Evolutionary conservation across 2,888 invertebrate species (phyloP).

Genomic region (Drosophila aldrichi): DNA sequence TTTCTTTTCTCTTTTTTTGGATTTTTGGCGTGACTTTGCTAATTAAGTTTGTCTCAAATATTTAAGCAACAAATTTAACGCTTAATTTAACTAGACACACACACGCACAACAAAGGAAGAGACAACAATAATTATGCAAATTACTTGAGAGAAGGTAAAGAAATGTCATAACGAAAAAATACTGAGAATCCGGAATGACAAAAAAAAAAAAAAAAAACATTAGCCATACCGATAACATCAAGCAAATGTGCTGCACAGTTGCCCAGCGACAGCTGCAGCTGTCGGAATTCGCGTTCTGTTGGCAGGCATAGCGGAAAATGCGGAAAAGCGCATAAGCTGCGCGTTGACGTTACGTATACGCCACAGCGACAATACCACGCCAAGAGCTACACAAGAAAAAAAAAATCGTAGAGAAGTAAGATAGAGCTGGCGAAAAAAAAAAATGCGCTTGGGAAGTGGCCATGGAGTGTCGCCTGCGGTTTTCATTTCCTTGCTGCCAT

Average conservation of each 20-base stretch:
- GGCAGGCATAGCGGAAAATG: constrained; percentile 33
- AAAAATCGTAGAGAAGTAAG: not conserved
- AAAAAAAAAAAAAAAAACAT: constrained; percentile 7
- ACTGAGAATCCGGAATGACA: no score
- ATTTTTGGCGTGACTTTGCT: constrained; percentile 34
- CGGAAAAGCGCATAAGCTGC: constrained; percentile 78
- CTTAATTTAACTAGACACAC: constrained; percentile 62
- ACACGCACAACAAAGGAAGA: constrained; percentile 23
- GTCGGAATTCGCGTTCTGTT: constrained; percentile 62
- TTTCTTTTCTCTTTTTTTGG: not conserved
- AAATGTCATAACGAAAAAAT: constrained; percentile 4
- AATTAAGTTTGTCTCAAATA: constrained; percentile 68
- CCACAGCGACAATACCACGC: constrained; percentile 33
- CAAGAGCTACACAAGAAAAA: constrained; percentile 9
- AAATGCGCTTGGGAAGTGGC: constrained; percentile 30
- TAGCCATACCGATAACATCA: constrained; percentile 43
- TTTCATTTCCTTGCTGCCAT: constrained; percentile 68
- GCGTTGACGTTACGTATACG: constrained; percentile 72
- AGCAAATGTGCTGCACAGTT: constrained; percentile 36
- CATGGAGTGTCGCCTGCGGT: constrained; percentile 63
- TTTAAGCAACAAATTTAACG: constrained; percentile 67
- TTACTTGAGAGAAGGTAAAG: constrained; percentile 38
- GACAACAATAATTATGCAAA: constrained; percentile 72
- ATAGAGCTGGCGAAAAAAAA: constrained; percentile 18
- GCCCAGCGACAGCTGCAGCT: constrained; percentile 46